A percentile compares a stretch with the other conserved stretches of the same genome.
Conservation (phyloP, 2,113 vertebrate genomes). For the Apeltes quadracus region DNA sequence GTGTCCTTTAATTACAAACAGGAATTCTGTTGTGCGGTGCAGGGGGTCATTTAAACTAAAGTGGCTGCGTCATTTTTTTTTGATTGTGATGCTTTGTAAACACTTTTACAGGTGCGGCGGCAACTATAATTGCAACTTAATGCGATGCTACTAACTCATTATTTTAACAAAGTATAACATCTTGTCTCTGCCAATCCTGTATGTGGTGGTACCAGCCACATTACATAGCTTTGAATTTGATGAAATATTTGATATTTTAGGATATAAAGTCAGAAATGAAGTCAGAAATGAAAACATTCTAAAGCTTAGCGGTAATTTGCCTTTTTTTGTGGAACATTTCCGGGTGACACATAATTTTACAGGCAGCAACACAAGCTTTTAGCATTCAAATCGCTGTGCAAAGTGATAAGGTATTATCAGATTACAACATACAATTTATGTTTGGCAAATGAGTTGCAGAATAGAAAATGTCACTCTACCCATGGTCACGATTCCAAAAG, state of each 20-base stretch:
- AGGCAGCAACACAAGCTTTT: constrained; percentile 41
- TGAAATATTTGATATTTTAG: neutral
- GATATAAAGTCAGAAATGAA: neutral
- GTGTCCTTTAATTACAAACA: constrained; percentile 35
- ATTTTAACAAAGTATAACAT: neutral
- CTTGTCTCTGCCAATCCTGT: neutral
- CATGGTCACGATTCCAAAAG: constrained; percentile 38
- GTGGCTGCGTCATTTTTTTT: neutral
- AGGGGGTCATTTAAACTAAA: constrained; percentile 5
- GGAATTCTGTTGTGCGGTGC: constrained; percentile 1
- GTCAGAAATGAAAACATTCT: constrained; percentile 1
- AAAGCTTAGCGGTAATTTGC: constrained; percentile 34
- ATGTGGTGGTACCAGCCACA: neutral
- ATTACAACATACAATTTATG: constrained; percentile 67
- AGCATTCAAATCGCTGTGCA: constrained; percentile 55
- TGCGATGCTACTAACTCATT: neutral
- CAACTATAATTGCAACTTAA: neutral
- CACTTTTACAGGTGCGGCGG: neutral
- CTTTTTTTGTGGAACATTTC: constrained; percentile 29
- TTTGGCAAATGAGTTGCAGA: constrained; percentile 61
- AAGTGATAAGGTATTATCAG: constrained; percentile 56
- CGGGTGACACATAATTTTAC: constrained; percentile 47
- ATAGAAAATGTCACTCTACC: constrained; percentile 60
- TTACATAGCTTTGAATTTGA: neutral
- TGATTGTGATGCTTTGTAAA: neutral